These are phyloP conservation scores for Smutsia temminckii DNA, from an alignment of 2,797 vertebrate species.

Conservation along the genomic window DNA sequence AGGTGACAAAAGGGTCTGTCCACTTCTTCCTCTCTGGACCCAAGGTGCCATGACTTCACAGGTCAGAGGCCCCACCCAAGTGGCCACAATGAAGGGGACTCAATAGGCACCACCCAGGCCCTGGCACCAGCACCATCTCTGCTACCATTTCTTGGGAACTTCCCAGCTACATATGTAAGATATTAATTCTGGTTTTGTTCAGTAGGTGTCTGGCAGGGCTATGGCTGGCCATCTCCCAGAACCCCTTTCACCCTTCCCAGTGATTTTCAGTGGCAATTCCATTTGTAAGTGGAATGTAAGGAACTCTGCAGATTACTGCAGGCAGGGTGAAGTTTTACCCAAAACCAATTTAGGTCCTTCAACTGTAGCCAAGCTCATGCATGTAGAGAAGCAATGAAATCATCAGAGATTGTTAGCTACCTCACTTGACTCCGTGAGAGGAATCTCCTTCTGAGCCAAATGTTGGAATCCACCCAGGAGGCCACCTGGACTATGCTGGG, in stretches of 20 bases:
- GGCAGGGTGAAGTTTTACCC: neutral
- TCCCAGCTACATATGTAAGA: neutral
- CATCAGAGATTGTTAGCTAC: neutral
- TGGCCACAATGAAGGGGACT: neutral
- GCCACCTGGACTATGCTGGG: neutral
- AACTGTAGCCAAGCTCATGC: neutral
- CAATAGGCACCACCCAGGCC: neutral
- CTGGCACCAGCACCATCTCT: neutral
- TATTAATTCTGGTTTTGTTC: neutral
- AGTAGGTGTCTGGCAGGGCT: neutral
- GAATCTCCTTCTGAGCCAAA: neutral
- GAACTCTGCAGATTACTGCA: neutral
- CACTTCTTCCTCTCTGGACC: neutral
- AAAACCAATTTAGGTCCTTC: neutral
- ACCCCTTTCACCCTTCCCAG: neutral
- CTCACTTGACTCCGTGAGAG: neutral
- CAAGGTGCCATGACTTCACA: neutral
- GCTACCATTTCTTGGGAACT: neutral
- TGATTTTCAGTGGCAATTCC: neutral
- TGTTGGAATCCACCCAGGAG: neutral
- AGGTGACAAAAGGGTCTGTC: neutral
- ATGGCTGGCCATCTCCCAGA: neutral
- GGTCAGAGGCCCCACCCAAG: neutral
- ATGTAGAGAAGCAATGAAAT: neutral
- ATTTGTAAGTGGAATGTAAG: neutral